A percentile compares a stretch with the other conserved stretches of the same genome.
phyloP scores from a whole-genome alignment of 1,140 invertebrate species.

The Meloidogyne exigua region DNA sequence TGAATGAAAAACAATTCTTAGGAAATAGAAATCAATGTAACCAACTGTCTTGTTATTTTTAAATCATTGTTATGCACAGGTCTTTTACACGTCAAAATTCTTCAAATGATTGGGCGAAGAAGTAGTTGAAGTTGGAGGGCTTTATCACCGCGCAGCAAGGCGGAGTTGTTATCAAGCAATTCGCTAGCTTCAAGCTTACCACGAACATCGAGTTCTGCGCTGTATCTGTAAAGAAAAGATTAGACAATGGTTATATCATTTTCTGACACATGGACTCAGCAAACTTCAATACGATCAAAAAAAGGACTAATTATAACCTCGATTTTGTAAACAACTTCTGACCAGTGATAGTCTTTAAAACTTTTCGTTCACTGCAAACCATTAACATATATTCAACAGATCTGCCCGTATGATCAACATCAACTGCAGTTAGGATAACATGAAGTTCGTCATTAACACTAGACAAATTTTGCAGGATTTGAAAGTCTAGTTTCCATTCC shows the following conservation, averaged over 20 bases:
- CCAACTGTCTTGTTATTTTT: too few relatives aligned
- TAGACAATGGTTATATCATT: too few relatives aligned
- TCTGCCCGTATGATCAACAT: conserved; percentile 65
- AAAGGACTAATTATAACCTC: conserved; percentile 40
- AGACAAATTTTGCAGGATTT: conserved; percentile 33
- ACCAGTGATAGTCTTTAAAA: conserved; percentile 64
- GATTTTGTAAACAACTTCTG: conserved; percentile 66
- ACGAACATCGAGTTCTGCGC: conserved; percentile 47
- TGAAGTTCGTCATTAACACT: conserved; percentile 57
- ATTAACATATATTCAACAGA: conserved; percentile 66
- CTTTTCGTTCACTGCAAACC: conserved; percentile 63
- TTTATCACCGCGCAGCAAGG: conserved; percentile 40
- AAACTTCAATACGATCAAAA: background rate
- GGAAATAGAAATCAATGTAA: background rate
- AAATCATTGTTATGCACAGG: background rate
- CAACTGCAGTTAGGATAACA: conserved; percentile 63
- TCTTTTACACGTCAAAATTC: background rate
- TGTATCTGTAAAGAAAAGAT: conserved; percentile 41
- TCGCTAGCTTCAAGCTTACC: conserved; percentile 42
- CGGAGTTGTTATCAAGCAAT: conserved; percentile 35
- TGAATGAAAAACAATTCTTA: background rate
- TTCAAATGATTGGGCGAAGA: conserved; percentile 43
- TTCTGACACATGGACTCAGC: too few relatives aligned
- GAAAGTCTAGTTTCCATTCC: conserved; percentile 66
- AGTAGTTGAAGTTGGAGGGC: conserved; percentile 46